Evolutionary conservation across 2,888 invertebrate genomes (phyloP), one percentile per base, ranked within the genome.

Genomic region (Drosophila longiperda): DNA sequence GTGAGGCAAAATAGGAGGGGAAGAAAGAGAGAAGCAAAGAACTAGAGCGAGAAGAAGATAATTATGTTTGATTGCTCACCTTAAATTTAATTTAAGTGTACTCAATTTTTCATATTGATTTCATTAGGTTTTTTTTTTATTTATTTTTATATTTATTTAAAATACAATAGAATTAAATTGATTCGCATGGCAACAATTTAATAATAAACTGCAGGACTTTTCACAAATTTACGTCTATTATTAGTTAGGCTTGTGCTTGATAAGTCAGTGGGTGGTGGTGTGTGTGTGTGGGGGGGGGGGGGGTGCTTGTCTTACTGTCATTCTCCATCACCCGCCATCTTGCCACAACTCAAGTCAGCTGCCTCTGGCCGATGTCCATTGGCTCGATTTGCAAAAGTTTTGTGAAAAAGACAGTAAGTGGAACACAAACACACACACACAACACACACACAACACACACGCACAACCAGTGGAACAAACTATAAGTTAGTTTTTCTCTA

Each of bases 401-500:
- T 73, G 36, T 67, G 66, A 75, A 84, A 70, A 68, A 45, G 50
- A 45, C 58, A 62, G 64, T 60, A 63, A 64, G 45, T 20, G 20
- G 20, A 45, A 23, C 45, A 62, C 53, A 73, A 36, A 59, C 36
- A 65, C 23, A 63, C 26, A 48, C 42, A 53, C 36, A 29, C 52
- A 32, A 58, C 61, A 72, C 33, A 65, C 50, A 57, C 42, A 59
- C 45, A 26, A n/a, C 48, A n/a, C 26, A 34, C 26, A 62, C 42
- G 5, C 42, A 75, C 65, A 65, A 61, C 73, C 87, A 84, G 73
- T 84, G 85, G 85, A 73, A 82, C 79, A 83, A 87, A 87, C 85
- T 87, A 84, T 84, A 87, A 83, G 79, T 83, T 79, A 69, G 83
- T 82, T 87, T 79, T 74, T 63, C 66, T 79, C 74, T 66, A 48